Evolutionary conservation across 2,888 invertebrate genomes (phyloP), one percentile per base, ranked within the genome.

Genomic region (Patella ulyssiponensis): DNA sequence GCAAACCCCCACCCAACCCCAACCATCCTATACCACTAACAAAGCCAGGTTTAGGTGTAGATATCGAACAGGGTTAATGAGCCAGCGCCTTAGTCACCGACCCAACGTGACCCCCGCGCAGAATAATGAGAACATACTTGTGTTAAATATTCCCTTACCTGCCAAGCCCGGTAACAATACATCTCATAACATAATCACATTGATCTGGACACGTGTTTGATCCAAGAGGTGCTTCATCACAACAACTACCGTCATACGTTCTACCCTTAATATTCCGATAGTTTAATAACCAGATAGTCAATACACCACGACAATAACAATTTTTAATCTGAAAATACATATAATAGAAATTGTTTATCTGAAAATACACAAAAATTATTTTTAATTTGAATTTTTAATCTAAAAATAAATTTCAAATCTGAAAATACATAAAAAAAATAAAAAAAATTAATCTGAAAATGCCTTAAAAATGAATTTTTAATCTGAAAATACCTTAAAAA

Each of bases 181-280:
- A 79, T 33, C 85, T 77, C 81, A 85, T 82, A 74, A 85, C 84
- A 78, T 85, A 85, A 71, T 85, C 84, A 72, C 85, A 85, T 74
- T 79, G 77, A 70, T 83, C 79, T n/a, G 69, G 51, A 69, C 85
- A 85, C 11, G 69, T 70, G 27, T 76, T 74, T 20, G 33, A 33
- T n/a, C 70, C 73, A 9, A 58, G 20, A 0, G 80, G 76, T 3
- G 73, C 64, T 20, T 79, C 77, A 69, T 85, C 85, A 73, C 85
- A 85, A 76, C 85, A 85, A 11, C 80, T 56, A 2, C 85, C 85
- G 17, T 85, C 83, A 72, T 80, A 84, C 1, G 85, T 85, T 44
- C 79, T 81, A 11, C 83, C 84, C 23, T 58, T 69, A 7, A 74
- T 69, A 75, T 85, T 85, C 51, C 80, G 69, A 80, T 82, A 85